A percentile compares a stretch with the other conserved stretches of the same genome.
These are phyloP conservation scores for Luehdorfia chinensis DNA, from an alignment of 1,140 invertebrate genomes.

Conservation along the genomic window DNA sequence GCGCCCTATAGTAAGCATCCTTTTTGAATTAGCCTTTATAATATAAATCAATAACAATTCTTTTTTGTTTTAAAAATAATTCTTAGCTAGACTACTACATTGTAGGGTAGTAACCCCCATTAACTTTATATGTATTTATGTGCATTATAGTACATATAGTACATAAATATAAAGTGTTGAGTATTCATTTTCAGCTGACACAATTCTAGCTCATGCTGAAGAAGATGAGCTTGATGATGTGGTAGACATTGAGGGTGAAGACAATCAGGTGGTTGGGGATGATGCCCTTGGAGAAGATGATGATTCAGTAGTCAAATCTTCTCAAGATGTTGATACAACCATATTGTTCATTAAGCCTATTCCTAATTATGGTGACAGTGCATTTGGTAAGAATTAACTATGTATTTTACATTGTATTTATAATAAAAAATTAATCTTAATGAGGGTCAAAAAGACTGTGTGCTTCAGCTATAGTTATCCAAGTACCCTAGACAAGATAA, in stretches of 20 bases:
- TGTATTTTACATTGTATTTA: conserved; percentile 20
- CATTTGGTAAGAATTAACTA: conserved; percentile 76
- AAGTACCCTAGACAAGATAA: no score
- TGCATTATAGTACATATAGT: no score
- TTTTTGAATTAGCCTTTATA: no score
- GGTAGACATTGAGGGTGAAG: conserved; percentile 85
- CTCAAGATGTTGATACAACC: conserved; percentile 93
- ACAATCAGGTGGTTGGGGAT: conserved; percentile 80
- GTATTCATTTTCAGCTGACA: conserved; percentile 78
- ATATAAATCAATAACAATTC: no score
- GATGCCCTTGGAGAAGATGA: conserved; percentile 80
- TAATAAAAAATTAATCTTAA: no score
- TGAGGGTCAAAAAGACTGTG: no score
- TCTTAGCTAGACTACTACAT: no score
- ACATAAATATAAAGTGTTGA: conserved; percentile 4
- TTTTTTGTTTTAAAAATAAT: no score
- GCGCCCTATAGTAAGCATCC: no score
- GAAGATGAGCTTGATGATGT: conserved; percentile 89
- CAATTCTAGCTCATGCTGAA: conserved; percentile 81
- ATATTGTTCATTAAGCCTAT: conserved; percentile 95
- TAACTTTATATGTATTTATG: no score
- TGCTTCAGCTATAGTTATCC: no score
- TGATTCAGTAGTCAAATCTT: conserved; percentile 86
- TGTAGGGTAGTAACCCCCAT: no score
- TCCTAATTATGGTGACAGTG: conserved; percentile 74